Percentiles rank a stretch among this genome's conserved stretches.
These are phyloP conservation scores for Dryomyza anilis DNA, from an alignment of 2,888 invertebrate genomes.

Conservation along the genomic window DNA sequence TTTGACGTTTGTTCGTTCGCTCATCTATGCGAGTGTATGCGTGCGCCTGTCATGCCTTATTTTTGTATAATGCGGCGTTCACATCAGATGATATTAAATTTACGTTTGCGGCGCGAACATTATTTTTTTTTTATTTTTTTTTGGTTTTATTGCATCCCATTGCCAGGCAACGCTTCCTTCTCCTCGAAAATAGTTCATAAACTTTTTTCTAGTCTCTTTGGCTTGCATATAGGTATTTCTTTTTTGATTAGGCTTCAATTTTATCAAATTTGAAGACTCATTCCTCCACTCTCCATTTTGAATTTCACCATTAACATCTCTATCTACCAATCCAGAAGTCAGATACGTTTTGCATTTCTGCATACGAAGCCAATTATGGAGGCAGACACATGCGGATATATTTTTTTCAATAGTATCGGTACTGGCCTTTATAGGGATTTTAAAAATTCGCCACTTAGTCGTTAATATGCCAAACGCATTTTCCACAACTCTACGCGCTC, in stretches of 20 bases:
- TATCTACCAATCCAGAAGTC: neutral
- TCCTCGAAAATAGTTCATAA: neutral
- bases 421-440: neutral
- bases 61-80: too few relatives aligned
- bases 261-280: neutral
- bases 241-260: neutral
- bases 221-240: neutral
- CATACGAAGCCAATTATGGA: neutral
- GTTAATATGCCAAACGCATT: neutral
- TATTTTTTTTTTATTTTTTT: too few relatives aligned
- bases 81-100: too few relatives aligned
- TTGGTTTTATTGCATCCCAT: too few relatives aligned
- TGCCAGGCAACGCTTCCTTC: neutral
- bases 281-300: neutral
- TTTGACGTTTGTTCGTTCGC: too few relatives aligned
- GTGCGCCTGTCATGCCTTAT: too few relatives aligned
- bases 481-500: neutral
- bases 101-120: too few relatives aligned
- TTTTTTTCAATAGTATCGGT: neutral
- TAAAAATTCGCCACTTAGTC: neutral
- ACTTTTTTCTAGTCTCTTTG: neutral
- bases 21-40: too few relatives aligned
- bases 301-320: neutral
- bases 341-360: neutral
- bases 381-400: neutral